These are phyloP conservation scores for Antigone vipio DNA, from an alignment of 2,113 vertebrate genomes.

Conservation along the genomic window DNA sequence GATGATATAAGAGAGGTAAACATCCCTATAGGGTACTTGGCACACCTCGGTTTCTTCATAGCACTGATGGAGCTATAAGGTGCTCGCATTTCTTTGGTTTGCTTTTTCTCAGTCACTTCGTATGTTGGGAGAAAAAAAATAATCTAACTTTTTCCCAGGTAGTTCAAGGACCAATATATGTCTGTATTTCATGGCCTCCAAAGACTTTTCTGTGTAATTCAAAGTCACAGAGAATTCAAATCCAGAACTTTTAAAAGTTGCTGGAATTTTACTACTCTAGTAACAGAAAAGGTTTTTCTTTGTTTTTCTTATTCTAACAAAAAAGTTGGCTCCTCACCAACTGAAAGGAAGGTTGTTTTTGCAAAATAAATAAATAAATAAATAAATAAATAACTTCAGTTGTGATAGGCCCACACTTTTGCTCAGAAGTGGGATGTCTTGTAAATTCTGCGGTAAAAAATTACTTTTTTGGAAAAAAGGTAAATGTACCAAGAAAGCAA, in stretches of 20 bases:
- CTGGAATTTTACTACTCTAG: background rate
- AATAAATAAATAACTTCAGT: background rate
- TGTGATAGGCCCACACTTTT: background rate
- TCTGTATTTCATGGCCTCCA: background rate
- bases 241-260: background rate
- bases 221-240: background rate
- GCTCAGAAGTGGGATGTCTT: background rate
- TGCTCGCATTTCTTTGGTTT: background rate
- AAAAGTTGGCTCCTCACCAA: background rate
- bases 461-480: background rate
- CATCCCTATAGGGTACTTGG: background rate
- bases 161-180: background rate
- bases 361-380: background rate
- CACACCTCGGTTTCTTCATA: background rate
- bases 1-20: background rate
- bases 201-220: background rate
- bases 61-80: background rate
- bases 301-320: background rate
- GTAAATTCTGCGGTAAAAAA: background rate
- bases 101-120: background rate
- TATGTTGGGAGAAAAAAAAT: background rate
- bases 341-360: background rate
- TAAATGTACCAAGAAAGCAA: background rate
- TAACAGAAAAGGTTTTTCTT: background rate
- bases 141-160: background rate